Evolutionary conservation across 2,797 vertebrate species (phyloP).

Genomic region (Pseudopleuronectes americanus): DNA sequence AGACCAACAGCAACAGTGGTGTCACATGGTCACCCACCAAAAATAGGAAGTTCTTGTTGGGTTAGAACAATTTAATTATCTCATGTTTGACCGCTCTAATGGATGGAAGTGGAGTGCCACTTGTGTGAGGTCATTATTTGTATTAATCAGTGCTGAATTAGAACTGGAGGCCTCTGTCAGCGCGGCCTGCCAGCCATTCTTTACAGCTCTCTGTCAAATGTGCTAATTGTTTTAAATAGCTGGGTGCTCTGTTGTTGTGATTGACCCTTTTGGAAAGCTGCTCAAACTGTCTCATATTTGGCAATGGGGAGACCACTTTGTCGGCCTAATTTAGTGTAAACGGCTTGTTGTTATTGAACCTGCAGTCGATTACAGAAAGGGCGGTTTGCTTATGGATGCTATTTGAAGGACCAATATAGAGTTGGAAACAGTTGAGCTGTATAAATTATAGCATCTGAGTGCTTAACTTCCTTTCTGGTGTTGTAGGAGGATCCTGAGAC

Average conservation of each 20-base stretch:
- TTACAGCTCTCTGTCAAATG: constrained; percentile 57
- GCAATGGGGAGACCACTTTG: constrained; percentile 21
- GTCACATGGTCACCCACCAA: not conserved
- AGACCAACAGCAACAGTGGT: not conserved
- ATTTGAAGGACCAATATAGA: constrained; percentile 1
- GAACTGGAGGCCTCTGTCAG: constrained; percentile 23
- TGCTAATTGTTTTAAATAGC: constrained; percentile 68
- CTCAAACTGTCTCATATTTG: constrained; percentile 62
- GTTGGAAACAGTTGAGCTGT: not conserved
- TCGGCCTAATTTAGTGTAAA: constrained; percentile 38
- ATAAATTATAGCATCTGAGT: not conserved
- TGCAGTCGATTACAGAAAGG: constrained; percentile 41
- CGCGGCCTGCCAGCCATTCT: constrained; percentile 36
- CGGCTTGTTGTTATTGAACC: constrained; percentile 49
- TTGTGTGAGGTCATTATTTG: not conserved
- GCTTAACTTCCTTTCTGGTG: not conserved
- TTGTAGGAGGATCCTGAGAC: not conserved
- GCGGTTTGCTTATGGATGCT: constrained; percentile 7
- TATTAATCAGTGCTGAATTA: constrained; percentile 14
- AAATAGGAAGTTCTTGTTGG: not conserved
- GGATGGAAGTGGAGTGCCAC: not conserved
- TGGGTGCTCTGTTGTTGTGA: constrained; percentile 47
- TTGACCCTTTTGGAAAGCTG: constrained; percentile 63
- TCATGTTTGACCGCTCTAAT: constrained; percentile 6
- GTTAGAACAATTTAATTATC: not conserved